These are phyloP conservation scores for Gyrodactylus salaris DNA, from an alignment of 1,140 invertebrate genomes.

Conservation along the genomic window DNA sequence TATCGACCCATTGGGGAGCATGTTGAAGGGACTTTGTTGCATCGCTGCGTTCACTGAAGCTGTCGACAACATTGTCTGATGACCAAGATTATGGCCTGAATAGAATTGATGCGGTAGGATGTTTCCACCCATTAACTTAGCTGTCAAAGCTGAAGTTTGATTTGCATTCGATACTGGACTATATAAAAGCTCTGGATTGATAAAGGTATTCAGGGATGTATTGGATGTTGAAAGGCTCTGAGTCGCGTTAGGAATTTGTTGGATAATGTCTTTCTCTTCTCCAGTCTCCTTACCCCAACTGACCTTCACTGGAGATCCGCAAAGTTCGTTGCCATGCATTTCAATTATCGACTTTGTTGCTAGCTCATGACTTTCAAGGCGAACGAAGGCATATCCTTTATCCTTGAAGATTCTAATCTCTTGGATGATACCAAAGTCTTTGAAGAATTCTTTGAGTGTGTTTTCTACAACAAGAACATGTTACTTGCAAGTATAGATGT, in stretches of 20 bases:
- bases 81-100: neutral
- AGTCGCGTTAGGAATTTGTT: neutral
- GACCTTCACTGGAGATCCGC: slow-evolving; percentile 76
- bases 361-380: slow-evolving; percentile 81
- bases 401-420: slow-evolving; percentile 96
- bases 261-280: neutral
- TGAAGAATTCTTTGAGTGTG: slow-evolving; percentile 76
- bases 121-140: no score
- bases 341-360: slow-evolving; percentile 84
- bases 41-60: neutral
- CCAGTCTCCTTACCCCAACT: slow-evolving; percentile 77
- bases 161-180: neutral
- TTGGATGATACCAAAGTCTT: slow-evolving; percentile 63
- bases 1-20: no score
- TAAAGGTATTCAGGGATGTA: neutral
- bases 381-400: slow-evolving; percentile 87
- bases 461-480: slow-evolving; percentile 31
- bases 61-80: no score
- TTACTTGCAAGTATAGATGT: no score
- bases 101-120: neutral
- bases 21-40: neutral
- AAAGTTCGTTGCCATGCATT: slow-evolving; percentile 79
- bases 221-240: neutral
- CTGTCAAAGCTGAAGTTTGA: neutral
- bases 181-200: neutral